phyloP scores from a whole-genome alignment of 2,113 vertebrate genomes.

The Mastomys natalensis region DNA sequence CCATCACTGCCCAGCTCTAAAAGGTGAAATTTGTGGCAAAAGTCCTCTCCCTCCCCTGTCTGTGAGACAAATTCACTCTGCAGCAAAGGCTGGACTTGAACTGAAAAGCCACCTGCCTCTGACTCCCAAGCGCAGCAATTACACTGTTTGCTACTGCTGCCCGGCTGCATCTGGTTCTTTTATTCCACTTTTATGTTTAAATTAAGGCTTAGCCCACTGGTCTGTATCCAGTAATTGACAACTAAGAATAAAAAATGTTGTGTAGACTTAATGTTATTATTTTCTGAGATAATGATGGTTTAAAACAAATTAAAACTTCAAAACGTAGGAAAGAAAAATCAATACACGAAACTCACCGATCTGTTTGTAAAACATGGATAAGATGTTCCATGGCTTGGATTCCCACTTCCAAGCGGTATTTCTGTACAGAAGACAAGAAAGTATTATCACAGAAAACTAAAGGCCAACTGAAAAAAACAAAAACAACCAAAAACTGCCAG shows the following conservation, averaged over 20 bases:
- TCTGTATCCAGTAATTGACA: not conserved
- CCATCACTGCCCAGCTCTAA: too few species aligned
- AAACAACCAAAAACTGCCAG: not conserved
- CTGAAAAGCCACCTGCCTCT: too few species aligned
- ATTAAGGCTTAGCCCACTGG: not conserved
- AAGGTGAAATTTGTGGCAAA: too few species aligned
- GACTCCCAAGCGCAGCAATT: too few species aligned
- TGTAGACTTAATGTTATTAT: not conserved
- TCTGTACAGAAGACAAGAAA: constrained; percentile 85
- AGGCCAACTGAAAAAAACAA: not conserved
- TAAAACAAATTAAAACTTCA: constrained; percentile 55
- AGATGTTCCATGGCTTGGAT: constrained; percentile 97
- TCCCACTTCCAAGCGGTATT: constrained; percentile 97
- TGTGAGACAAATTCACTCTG: too few species aligned
- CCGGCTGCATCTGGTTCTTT: not conserved
- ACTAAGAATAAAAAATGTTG: constrained; percentile 12
- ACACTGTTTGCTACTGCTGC: too few species aligned
- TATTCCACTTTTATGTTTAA: not conserved
- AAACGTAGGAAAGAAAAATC: constrained; percentile 23
- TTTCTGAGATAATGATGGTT: not conserved
- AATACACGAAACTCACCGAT: constrained; percentile 89
- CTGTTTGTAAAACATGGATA: constrained; percentile 95
- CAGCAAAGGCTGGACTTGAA: too few species aligned
- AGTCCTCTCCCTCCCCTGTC: too few species aligned
- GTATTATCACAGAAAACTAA: not conserved